Evolutionary conservation across 1,140 invertebrate genomes (phyloP).

Genomic region (Drosophila dunni): DNA sequence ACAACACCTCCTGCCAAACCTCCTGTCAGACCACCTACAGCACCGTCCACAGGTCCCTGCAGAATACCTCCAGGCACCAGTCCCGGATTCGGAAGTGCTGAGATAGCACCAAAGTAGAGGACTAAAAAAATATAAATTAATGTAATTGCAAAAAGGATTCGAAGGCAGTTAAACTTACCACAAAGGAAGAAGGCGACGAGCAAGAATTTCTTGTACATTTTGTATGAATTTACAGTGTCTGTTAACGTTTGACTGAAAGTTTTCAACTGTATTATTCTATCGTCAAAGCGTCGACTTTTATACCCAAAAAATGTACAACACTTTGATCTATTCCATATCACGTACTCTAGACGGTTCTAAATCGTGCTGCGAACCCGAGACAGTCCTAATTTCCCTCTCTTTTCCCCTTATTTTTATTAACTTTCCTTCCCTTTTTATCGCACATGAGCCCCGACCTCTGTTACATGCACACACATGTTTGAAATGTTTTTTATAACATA

Average conservation of each 20-base stretch:
- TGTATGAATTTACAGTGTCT: slow-evolving; percentile 8
- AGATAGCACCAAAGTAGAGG: slow-evolving; percentile 17
- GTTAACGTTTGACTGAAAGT: neutral
- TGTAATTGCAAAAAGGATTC: neutral
- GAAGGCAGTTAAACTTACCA: slow-evolving; percentile 40
- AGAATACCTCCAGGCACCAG: neutral
- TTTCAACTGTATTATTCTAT: slow-evolving; percentile 45
- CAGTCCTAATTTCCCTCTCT: neutral
- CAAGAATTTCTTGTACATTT: slow-evolving; percentile 66
- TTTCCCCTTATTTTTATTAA: neutral
- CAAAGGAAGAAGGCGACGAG: slow-evolving; percentile 56
- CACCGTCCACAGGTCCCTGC: neutral
- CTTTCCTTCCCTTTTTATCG: neutral
- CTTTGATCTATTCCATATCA: slow-evolving; percentile 7
- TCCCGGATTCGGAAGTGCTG: slow-evolving; percentile 23
- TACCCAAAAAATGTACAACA: slow-evolving; percentile 10
- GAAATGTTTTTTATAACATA: neutral
- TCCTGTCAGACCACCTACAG: neutral
- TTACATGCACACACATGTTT: neutral
- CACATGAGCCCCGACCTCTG: neutral
- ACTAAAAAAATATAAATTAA: slow-evolving; percentile 1
- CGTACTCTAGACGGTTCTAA: neutral
- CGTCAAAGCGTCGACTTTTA: slow-evolving; percentile 9
- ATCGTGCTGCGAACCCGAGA: slow-evolving; percentile 1
- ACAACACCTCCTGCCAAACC: neutral